phyloP scores from a whole-genome alignment of 2,888 invertebrate genomes.

The Harmothoe impar region DNA sequence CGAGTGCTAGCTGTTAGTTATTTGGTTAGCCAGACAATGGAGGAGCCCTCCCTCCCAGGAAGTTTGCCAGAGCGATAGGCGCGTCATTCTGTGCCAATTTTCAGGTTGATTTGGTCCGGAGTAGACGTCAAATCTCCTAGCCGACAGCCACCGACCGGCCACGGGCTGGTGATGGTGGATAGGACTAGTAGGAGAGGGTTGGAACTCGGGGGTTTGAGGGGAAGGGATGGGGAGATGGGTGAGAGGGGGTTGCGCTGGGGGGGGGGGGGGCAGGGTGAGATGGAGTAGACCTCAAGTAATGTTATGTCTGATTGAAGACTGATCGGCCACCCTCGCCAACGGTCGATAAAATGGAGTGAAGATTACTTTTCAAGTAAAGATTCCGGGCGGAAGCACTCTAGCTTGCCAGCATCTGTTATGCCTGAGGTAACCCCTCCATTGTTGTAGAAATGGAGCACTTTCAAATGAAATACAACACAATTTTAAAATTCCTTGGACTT shows the following conservation, averaged over 20 bases:
- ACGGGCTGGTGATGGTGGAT: too few relatives aligned
- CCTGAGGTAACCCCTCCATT: not conserved
- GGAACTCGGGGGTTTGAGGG: too few relatives aligned
- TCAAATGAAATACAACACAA: too few relatives aligned
- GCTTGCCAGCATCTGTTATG: not conserved
- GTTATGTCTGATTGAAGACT: slow-evolving; percentile 31
- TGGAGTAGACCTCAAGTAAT: slow-evolving; percentile 1
- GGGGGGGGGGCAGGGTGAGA: not conserved
- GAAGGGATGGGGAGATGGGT: not conserved
- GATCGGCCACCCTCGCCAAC: not conserved
- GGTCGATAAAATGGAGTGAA: slow-evolving; percentile 12
- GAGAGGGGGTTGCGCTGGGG: too few relatives aligned
- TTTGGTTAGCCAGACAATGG: slow-evolving; percentile 35
- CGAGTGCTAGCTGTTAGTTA: slow-evolving; percentile 21
- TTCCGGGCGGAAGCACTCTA: not conserved
- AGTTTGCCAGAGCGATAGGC: slow-evolving; percentile 17
- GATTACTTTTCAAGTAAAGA: slow-evolving; percentile 33
- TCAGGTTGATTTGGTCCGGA: slow-evolving; percentile 35
- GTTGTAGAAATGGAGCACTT: too few relatives aligned
- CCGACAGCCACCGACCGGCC: not conserved
- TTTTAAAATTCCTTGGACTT: too few relatives aligned
- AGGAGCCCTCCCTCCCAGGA: not conserved
- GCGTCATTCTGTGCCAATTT: slow-evolving; percentile 42
- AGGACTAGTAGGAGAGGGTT: too few relatives aligned
- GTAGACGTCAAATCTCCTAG: not conserved